Percentiles rank a stretch among this genome's conserved stretches.
Conservation (phyloP, 2,113 vertebrate species). For the Leiothrix lutea region DNA sequence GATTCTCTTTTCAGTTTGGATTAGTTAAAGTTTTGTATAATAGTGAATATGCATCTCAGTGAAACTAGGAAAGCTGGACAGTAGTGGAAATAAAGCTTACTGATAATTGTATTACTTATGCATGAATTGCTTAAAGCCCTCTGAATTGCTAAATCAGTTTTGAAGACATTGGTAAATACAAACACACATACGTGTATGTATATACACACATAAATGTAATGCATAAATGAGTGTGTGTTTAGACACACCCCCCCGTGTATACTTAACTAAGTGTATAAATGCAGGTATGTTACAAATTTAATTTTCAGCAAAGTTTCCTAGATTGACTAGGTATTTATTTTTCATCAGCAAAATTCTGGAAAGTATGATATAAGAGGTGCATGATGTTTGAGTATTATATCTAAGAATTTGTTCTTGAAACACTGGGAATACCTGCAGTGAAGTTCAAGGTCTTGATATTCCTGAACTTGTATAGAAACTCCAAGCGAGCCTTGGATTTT, state of each 20-base stretch:
- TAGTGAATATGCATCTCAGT: background rate
- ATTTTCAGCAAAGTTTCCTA: background rate
- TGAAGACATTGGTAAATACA: background rate
- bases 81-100: background rate
- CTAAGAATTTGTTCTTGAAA: slow-evolving; percentile 45
- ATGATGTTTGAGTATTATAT: background rate
- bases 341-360: background rate
- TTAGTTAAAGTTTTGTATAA: background rate
- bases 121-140: background rate
- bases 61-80: background rate
- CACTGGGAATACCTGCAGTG: slow-evolving; percentile 21
- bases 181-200: background rate
- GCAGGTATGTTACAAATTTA: background rate
- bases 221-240: background rate
- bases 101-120: background rate
- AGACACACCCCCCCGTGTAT: accelerated
- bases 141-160: background rate
- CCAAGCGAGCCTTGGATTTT: background rate
- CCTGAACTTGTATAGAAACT: slow-evolving; percentile 47
- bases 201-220: background rate
- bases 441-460: slow-evolving; percentile 68
- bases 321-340: background rate
- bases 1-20: background rate
- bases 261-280: background rate
- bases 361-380: background rate